These are phyloP conservation scores for Peromyscus eremicus DNA, from an alignment of 2,797 vertebrate species.

Conservation along the genomic window DNA sequence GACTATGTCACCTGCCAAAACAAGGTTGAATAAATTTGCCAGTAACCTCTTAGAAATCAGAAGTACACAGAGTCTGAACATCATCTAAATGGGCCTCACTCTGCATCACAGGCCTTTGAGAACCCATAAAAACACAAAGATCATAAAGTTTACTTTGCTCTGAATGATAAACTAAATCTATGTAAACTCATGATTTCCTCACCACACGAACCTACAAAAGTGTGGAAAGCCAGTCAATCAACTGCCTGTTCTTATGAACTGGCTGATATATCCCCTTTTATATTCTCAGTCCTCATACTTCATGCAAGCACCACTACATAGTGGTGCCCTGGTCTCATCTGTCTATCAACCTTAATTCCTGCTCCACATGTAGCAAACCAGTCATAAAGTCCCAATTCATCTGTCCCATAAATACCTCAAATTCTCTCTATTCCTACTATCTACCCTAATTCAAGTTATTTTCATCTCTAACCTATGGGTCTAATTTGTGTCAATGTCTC, in stretches of 20 bases:
- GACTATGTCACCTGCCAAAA: neutral
- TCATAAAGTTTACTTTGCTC: neutral
- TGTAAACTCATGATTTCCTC: neutral
- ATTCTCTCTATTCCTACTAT: neutral
- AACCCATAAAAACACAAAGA: neutral
- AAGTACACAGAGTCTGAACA: neutral
- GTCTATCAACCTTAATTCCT: neutral
- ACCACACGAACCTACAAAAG: neutral
- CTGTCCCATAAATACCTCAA: neutral
- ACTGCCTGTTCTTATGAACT: neutral
- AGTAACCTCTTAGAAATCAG: neutral
- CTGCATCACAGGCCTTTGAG: neutral
- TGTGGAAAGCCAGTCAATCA: neutral
- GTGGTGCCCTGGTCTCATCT: neutral
- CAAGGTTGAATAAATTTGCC: neutral
- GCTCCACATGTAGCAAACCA: neutral
- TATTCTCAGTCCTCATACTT: neutral
- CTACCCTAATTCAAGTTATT: neutral
- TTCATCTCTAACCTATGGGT: neutral
- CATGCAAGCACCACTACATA: neutral
- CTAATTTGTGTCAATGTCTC: neutral
- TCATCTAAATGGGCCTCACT: neutral
- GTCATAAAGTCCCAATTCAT: neutral
- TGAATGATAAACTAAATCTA: neutral
- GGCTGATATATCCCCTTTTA: neutral